Evolutionary conservation across 2,797 vertebrate species (phyloP).

Genomic region (Rhinella marina): DNA sequence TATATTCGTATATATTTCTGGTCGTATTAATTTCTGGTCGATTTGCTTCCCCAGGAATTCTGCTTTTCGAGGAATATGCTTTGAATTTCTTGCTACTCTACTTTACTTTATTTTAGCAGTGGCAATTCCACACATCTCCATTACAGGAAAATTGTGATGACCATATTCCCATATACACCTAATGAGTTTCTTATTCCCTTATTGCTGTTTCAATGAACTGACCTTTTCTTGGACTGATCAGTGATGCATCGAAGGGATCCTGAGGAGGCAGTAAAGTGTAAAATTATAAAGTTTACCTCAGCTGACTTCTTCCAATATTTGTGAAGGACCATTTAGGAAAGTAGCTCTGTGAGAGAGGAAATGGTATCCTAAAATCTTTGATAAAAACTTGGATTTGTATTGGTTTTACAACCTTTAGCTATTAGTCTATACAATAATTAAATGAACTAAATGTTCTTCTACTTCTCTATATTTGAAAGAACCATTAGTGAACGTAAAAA

Average conservation of each 20-base stretch:
- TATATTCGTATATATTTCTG: background rate
- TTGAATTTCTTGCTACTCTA: background rate
- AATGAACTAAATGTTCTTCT: background rate
- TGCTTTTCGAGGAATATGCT: background rate
- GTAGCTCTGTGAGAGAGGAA: background rate
- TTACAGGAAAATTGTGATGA: background rate
- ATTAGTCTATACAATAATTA: background rate
- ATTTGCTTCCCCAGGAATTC: background rate
- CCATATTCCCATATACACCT: background rate
- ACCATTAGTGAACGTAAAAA: background rate
- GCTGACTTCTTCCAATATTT: background rate
- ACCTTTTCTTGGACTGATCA: slow-evolving; percentile 14
- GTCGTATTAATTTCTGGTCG: background rate
- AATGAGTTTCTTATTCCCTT: background rate
- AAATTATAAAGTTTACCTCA: background rate
- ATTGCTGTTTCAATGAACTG: background rate
- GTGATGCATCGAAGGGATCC: slow-evolving; percentile 4
- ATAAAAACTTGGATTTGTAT: background rate
- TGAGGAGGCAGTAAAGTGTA: background rate
- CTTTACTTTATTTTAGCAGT: background rate
- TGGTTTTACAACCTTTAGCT: background rate
- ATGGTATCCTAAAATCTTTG: background rate
- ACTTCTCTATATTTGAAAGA: background rate
- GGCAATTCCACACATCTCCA: background rate
- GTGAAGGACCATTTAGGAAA: background rate